Conservation (phyloP, 2,797 vertebrate species). For the Diplodus sargus region DNA sequence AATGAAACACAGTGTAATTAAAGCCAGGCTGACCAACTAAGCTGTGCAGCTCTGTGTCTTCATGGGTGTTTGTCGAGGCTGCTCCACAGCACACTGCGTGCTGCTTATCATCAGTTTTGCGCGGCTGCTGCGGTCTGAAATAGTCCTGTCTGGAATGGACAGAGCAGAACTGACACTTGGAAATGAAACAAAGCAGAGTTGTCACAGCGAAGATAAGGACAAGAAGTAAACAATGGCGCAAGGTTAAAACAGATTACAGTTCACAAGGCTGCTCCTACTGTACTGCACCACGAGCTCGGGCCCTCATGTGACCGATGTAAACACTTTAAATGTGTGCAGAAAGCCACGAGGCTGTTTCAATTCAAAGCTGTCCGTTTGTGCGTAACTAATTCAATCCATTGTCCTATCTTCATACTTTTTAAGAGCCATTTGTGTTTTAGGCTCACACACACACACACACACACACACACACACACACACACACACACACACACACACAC, state of each 20-base stretch:
- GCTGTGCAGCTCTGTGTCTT: slow-evolving; percentile 5
- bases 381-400: background rate
- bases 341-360: background rate
- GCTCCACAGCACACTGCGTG: slow-evolving; percentile 11
- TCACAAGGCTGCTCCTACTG: background rate
- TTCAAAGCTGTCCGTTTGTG: background rate
- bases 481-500: background rate
- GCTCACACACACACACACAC: background rate
- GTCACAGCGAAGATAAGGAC: slow-evolving; percentile 8
- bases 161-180: slow-evolving; percentile 34
- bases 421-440: background rate
- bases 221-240: slow-evolving; percentile 10
- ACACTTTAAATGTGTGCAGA: slow-evolving; percentile 23
- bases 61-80: slow-evolving; percentile 7
- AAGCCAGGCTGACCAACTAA: background rate
- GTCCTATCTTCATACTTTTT: background rate
- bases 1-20: background rate
- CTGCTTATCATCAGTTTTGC: slow-evolving; percentile 13
- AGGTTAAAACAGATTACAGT: slow-evolving; percentile 28
- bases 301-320: slow-evolving; percentile 38
- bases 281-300: slow-evolving; percentile 11
- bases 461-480: background rate
- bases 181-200: slow-evolving; percentile 12
- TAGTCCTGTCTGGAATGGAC: slow-evolving; percentile 3
- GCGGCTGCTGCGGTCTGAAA: slow-evolving; percentile 26